Conservation (phyloP, 2,113 vertebrate species). For the Eulemur rufifrons region DNA sequence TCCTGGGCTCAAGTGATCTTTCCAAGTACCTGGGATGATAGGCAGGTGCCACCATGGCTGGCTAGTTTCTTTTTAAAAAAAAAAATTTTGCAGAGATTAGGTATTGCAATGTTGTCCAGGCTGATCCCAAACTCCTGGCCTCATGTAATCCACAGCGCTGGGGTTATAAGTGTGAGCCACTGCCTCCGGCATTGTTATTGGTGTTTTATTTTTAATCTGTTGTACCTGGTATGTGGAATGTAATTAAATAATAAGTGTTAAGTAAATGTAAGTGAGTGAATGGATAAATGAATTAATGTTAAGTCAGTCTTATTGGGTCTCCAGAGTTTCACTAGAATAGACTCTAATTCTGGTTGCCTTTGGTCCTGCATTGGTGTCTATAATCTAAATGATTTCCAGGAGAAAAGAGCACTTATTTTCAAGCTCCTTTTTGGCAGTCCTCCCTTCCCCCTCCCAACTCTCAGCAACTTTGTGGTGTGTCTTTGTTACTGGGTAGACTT, state of each 20-base stretch:
- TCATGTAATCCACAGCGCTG: too few species aligned
- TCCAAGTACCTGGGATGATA: too few species aligned
- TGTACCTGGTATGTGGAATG: neutral
- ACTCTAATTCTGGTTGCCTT: neutral
- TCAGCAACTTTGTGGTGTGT: neutral
- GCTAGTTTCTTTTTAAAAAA: too few species aligned
- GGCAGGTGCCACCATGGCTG: too few species aligned
- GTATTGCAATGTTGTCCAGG: too few species aligned
- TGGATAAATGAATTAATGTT: neutral
- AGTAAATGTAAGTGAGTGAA: neutral
- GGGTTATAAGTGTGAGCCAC: too few species aligned
- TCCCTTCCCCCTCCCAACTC: neutral
- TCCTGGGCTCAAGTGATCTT: too few species aligned
- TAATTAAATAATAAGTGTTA: neutral
- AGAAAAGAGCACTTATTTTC: neutral
- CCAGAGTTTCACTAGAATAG: neutral
- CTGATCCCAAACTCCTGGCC: too few species aligned
- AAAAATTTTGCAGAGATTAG: too few species aligned
- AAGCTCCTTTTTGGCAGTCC: neutral
- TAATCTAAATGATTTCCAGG: neutral
- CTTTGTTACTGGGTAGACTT: neutral
- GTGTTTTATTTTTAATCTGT: neutral
- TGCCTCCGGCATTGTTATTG: too few species aligned
- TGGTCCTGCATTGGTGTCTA: neutral
- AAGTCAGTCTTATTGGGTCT: neutral